These are phyloP conservation scores for Bufo gargarizans DNA, from an alignment of 2,113 vertebrate genomes.

Conservation along the genomic window DNA sequence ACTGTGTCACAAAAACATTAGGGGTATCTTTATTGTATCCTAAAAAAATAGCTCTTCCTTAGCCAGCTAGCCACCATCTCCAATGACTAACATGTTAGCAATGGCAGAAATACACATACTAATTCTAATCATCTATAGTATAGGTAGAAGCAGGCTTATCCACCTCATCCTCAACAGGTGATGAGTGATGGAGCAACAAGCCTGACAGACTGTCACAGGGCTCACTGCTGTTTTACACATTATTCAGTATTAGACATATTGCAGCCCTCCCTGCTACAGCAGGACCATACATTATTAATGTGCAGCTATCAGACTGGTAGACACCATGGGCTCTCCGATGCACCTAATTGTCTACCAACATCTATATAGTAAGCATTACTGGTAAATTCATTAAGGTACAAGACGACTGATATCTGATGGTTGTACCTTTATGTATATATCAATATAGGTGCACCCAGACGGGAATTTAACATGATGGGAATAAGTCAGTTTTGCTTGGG, in stretches of 20 bases:
- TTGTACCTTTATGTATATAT: background rate
- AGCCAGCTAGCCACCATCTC: too few relatives aligned
- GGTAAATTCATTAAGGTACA: background rate
- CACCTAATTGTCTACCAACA: background rate
- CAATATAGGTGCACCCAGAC: background rate
- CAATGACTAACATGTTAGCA: background rate
- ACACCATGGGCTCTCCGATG: background rate
- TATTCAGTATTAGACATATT: background rate
- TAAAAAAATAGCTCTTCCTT: background rate
- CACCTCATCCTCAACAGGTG: background rate
- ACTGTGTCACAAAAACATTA: background rate
- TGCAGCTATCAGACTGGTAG: background rate
- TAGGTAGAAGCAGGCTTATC: background rate
- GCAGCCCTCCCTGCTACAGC: background rate
- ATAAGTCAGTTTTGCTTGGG: too few relatives aligned
- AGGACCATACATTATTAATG: conserved; percentile 14
- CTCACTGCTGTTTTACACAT: background rate
- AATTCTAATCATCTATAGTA: background rate
- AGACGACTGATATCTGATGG: background rate
- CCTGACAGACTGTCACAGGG: conserved; percentile 19
- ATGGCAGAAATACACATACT: background rate
- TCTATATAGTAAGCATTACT: background rate
- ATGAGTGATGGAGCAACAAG: background rate
- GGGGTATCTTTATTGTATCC: background rate
- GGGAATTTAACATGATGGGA: too few relatives aligned